Evolutionary conservation across 2,888 invertebrate species (phyloP).

Genomic region (Lasioglossum oenotherae): DNA sequence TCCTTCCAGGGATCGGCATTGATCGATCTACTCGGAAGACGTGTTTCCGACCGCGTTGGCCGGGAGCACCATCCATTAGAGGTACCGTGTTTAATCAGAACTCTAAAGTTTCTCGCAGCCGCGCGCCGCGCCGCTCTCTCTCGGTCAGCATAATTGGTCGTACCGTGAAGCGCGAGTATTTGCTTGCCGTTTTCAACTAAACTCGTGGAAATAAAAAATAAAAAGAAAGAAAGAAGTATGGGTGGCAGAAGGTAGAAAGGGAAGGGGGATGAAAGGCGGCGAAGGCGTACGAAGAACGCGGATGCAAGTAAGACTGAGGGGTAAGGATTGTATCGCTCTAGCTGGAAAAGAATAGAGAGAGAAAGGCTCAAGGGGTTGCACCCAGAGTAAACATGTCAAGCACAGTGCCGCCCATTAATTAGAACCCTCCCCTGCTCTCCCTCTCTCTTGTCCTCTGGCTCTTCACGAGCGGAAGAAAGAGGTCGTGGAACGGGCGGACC

Average conservation of each 20-base stretch:
- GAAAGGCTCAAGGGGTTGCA: slow-evolving; percentile 80
- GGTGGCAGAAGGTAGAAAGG: slow-evolving; percentile 23
- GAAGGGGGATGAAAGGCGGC: slow-evolving; percentile 16
- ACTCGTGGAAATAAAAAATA: slow-evolving; percentile 68
- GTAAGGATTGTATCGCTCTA: slow-evolving; percentile 73
- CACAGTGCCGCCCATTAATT: slow-evolving; percentile 83
- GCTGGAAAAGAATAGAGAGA: slow-evolving; percentile 68
- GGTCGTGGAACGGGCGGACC: slow-evolving; percentile 49
- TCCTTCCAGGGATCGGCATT: slow-evolving; percentile 25
- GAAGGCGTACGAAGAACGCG: slow-evolving; percentile 34
- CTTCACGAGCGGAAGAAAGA: slow-evolving; percentile 63
- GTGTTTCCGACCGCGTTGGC: slow-evolving; percentile 67
- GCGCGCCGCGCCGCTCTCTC: slow-evolving; percentile 40
- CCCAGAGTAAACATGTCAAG: slow-evolving; percentile 84
- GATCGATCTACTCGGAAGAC: slow-evolving; percentile 68
- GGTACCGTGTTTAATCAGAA: slow-evolving; percentile 83
- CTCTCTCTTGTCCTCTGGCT: slow-evolving; percentile 60
- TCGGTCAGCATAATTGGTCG: slow-evolving; percentile 72
- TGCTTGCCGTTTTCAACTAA: slow-evolving; percentile 80
- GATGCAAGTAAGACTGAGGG: slow-evolving; percentile 57
- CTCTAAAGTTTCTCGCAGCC: slow-evolving; percentile 80
- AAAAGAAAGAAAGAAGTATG: slow-evolving; percentile 23
- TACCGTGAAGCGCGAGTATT: slow-evolving; percentile 73
- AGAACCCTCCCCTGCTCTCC: slow-evolving; percentile 75
- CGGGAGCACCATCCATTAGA: slow-evolving; percentile 82